Evolutionary conservation across 64 coral and sea anemone species (phyloP), one percentile per base, ranked within the genome.

Genomic region (Pocillopora verrucosa): DNA sequence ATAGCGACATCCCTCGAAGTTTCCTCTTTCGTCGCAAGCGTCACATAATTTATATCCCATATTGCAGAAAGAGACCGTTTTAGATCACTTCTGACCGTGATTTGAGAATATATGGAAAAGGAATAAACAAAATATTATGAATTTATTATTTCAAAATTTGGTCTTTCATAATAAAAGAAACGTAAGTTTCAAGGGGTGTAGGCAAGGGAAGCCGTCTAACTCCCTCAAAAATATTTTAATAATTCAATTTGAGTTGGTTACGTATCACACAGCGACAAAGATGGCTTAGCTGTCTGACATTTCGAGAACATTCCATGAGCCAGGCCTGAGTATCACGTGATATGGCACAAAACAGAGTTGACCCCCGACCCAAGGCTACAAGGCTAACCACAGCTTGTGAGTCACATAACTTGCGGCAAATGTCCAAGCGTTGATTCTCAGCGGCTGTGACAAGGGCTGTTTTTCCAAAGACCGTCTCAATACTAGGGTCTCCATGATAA

Each of bases 391-490:
- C 77, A 5, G 82, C 77, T 79, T 92, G 81, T 6, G 93, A 83
- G 60, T 91, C 93, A 57, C 60, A 92, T 24, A 95, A 30, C 11
- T 91, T 30, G 36, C 90, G 78, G 3, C 87, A 80, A 56, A 92
- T 88, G 11, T 63, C 10, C 93, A 84, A 95, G 16, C 72, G 35
- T 17, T 92, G 30, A 41, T 77, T 88, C 67, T 95, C 93, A 20
- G 93, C 93, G 19, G 93, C 93, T 38, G 87, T 95, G 36, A 95
- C 38, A 13, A 95, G 82, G 6, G 89, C 63, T 16, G 93, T 95
- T 78, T 95, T 95, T 16, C 93, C 89, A 34, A 95, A 91, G 86
- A 92, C 82, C n/a, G 89, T 95, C 82, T 95, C 93, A 20, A 88
- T 74, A 77, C 80, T 88, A 1, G 93, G 89, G 34, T 91, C 90